Base-by-base conservation (phyloP, 2,113 vertebrate species). In the Colinus virginianus region DNA sequence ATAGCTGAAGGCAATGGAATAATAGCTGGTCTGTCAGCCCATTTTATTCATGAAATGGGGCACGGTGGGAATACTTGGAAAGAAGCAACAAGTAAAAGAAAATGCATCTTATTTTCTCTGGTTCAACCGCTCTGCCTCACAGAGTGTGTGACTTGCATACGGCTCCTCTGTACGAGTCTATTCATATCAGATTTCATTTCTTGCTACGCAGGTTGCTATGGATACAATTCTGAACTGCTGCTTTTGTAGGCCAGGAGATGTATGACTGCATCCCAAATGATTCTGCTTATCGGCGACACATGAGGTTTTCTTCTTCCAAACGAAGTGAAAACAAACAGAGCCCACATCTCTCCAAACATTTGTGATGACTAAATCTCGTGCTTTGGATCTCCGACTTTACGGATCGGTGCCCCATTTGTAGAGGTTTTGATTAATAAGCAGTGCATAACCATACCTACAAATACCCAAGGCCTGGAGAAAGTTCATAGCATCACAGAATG, bases 181-280 rank as follows among this genome's bases (percentile, higher is more conserved):
- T 82, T 90, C 90, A 83, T 83, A 95, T 95, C 93, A 83, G 75
- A 90, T 97, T 96, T 97, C 95, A 96, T 96, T 92, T 96, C 94
- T 96, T 84, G 83, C 93, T 96, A 64, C 84, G 30, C 32, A 68
- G 40, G 95, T 97, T 97, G 93, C 94, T 83, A 97, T 97, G 97
- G 97, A 91, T 96, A 97, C 90, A 53, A 81, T 56, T 87, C 78
- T 79, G 94, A 96, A 93, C 71, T n/a, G 34, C 76, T 93, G 88
- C 94, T 84, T 96, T 93, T 93, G 86, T 62, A 88, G 88, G 86
- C 72, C 70, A 69, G 83, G 84, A 92, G 91, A 97, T 97, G 97
- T 95, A 95, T 96, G 87, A 84, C 67, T 84, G 63, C 71, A 94
- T 96, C 78, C 46, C 36, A 7, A 95, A 62, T 76, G 49, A 88